These are phyloP conservation scores for Lasioglossum oenotherae DNA, from an alignment of 2,888 invertebrate species.

Conservation along the genomic window DNA sequence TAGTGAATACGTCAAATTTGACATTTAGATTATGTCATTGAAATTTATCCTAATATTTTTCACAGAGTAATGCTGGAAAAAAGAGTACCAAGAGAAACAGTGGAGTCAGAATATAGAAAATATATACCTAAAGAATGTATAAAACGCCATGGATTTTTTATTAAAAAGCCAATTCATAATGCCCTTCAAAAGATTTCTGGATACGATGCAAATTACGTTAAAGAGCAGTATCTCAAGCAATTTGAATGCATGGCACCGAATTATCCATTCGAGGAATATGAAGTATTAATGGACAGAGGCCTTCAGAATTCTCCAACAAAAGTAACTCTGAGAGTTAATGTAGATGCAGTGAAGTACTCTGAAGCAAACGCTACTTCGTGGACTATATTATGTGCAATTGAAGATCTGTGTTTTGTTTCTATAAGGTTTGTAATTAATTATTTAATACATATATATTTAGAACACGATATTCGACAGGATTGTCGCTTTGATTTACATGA, in stretches of 20 bases:
- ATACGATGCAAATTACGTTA: conserved; percentile 89
- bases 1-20: not conserved
- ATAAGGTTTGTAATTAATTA: conserved; percentile 84
- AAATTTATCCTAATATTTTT: conserved; percentile 22
- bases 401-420: conserved; percentile 93
- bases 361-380: conserved; percentile 73
- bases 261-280: conserved; percentile 91
- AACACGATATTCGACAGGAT: not conserved
- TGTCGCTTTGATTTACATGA: not conserved
- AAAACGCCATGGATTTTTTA: conserved; percentile 90
- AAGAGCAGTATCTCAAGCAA: conserved; percentile 92
- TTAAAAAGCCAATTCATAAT: conserved; percentile 90
- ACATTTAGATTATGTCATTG: not conserved
- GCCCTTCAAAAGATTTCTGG: conserved; percentile 87
- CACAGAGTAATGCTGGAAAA: conserved; percentile 92
- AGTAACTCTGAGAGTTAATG: conserved; percentile 85
- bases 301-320: conserved; percentile 90
- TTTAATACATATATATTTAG: not conserved
- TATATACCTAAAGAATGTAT: conserved; percentile 93
- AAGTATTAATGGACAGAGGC: conserved; percentile 88
- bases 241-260: conserved; percentile 92
- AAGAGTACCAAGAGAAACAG: conserved; percentile 87
- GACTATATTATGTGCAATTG: conserved; percentile 89
- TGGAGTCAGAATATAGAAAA: conserved; percentile 92
- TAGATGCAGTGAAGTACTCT: conserved; percentile 78